phyloP scores from a whole-genome alignment of 2,888 invertebrate genomes.

The Aromia moschata region DNA sequence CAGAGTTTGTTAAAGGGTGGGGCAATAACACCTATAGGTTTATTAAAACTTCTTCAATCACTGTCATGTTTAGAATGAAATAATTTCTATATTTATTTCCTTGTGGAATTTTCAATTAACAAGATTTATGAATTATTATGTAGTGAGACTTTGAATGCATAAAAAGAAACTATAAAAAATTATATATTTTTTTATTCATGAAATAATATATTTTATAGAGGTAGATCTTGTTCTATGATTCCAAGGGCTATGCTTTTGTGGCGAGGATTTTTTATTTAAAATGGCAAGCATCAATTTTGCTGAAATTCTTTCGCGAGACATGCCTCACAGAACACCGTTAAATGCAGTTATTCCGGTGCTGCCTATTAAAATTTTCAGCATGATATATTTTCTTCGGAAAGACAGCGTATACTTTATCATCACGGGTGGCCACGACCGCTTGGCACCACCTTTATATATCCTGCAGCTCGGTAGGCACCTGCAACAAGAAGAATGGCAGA shows the following conservation, averaged over 20 bases:
- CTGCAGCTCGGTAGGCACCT: slow-evolving; percentile 7
- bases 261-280: slow-evolving; percentile 3
- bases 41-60: too few relatives aligned
- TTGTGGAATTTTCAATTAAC: too few relatives aligned
- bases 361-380: slow-evolving; percentile 39
- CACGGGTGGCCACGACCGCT: slow-evolving; percentile 33
- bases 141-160: too few relatives aligned
- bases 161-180: too few relatives aligned
- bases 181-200: too few relatives aligned
- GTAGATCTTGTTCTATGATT: too few relatives aligned
- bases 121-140: too few relatives aligned
- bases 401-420: slow-evolving; percentile 33
- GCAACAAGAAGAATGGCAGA: slow-evolving; percentile 3
- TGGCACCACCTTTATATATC: slow-evolving; percentile 28
- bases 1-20: too few relatives aligned
- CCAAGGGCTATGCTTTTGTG: background rate
- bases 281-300: slow-evolving; percentile 1
- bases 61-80: too few relatives aligned
- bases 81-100: too few relatives aligned
- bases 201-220: too few relatives aligned
- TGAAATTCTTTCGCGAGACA: slow-evolving; percentile 5
- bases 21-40: too few relatives aligned
- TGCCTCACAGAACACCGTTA: slow-evolving; percentile 4
- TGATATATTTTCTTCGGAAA: slow-evolving; percentile 32
- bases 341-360: slow-evolving; percentile 27